Base-by-base conservation (phyloP, 2,797 vertebrate species). In the Halcyon leucocephala region DNA sequence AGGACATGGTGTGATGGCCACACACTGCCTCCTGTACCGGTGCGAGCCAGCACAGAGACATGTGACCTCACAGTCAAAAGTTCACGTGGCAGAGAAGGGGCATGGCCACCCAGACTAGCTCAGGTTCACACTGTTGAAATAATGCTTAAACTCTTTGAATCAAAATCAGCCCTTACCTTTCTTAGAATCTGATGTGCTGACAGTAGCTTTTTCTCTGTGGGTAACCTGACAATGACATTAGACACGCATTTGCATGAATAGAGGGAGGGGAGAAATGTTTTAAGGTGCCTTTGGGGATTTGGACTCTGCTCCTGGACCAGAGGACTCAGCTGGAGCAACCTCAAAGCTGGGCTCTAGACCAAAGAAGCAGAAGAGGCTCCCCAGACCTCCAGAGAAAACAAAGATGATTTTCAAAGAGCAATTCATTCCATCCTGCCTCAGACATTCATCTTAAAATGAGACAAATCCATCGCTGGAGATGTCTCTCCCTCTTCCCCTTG, bases 381-480 rank as follows among this genome's bases (percentile, higher is more conserved):
- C 35, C 37, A 62, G 25, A 17, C 20, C 61, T 78, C 18, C n/a
- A 60, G 33, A 84, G 41, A 52, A 89, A 58, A 39, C 1, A 11
- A 67, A 16, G 5, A 74, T 31, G 13, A 46, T 39, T 89, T 91
- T 89, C 39, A 66, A 89, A 31, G 26, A 41, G 26, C 2, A 2
- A 71, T 51, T 81, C 9, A 55, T 82, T 78, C 33, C 39, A 62
- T 46, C 18, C 44, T 73, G 9, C 51, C 54, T 84, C 52, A 49
- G 76, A 73, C 19, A 21, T 1, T 39, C 2, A 26, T 62, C 42
- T 70, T 78, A 71, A 71, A 86, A 86, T 35, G 29, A 67, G 46
- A 81, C 0, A 0, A 82, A 42, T 72, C 39, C 19, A 9, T 19
- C 25, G 29, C 10, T 41, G 21, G 25, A 78, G 33, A 41, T 20